A percentile compares a stretch with the other conserved stretches of the same genome.
phyloP scores from a whole-genome alignment of 2,888 invertebrate genomes.

The Fabriciana adippe region DNA sequence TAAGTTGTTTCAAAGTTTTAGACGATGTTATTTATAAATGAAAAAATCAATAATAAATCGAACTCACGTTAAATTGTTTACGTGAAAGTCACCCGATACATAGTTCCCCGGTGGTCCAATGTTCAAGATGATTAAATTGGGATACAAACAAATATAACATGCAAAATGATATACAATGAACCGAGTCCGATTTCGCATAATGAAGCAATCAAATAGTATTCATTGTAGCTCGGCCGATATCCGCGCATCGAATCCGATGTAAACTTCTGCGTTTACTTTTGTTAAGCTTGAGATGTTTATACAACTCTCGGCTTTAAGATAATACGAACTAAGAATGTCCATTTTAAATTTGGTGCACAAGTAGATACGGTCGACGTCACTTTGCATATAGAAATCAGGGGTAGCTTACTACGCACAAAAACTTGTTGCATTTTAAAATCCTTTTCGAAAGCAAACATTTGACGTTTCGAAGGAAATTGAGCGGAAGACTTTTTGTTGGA shows the following conservation, averaged over 20 bases:
- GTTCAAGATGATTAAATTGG: slow-evolving; percentile 81
- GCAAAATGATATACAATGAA: slow-evolving; percentile 80
- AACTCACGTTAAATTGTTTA: slow-evolving; percentile 66
- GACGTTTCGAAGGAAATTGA: slow-evolving; percentile 76
- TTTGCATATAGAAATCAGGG: slow-evolving; percentile 75
- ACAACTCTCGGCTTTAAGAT: slow-evolving; percentile 19
- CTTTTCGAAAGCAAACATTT: slow-evolving; percentile 76
- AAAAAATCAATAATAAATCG: slow-evolving; percentile 56
- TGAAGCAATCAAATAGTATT: slow-evolving; percentile 79
- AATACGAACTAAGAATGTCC: slow-evolving; percentile 38
- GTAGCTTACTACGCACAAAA: slow-evolving; percentile 65
- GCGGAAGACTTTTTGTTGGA: slow-evolving; percentile 66
- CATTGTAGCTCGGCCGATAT: slow-evolving; percentile 62
- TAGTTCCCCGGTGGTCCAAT: slow-evolving; percentile 77
- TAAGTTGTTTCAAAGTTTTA: background rate
- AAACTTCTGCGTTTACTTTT: slow-evolving; percentile 26
- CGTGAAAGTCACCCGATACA: slow-evolving; percentile 69
- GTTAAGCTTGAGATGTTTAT: slow-evolving; percentile 5
- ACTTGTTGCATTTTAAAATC: slow-evolving; percentile 80
- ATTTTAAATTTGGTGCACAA: slow-evolving; percentile 46
- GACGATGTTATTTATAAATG: slow-evolving; percentile 39
- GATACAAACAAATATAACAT: slow-evolving; percentile 77
- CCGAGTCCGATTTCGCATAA: slow-evolving; percentile 72
- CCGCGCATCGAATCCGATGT: slow-evolving; percentile 40
- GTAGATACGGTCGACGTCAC: slow-evolving; percentile 44